phyloP scores from a whole-genome alignment of 1,140 invertebrate species.

The Daktulosphaira vitifoliae region DNA sequence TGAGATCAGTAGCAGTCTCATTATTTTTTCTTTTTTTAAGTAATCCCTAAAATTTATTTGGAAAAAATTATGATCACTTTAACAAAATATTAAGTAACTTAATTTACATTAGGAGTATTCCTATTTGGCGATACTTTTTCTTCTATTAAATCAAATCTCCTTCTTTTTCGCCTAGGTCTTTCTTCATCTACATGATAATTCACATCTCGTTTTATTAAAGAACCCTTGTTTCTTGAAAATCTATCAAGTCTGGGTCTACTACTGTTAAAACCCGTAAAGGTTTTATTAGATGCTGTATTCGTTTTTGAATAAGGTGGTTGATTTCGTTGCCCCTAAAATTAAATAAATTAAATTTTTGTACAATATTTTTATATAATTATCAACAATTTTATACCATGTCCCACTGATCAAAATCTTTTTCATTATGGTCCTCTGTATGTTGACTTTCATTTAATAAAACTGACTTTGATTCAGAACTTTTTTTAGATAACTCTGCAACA shows the following conservation, averaged over 20 bases:
- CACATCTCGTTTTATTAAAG: constrained; percentile 21
- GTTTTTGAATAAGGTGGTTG: constrained; percentile 12
- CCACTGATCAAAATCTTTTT: constrained; percentile 24
- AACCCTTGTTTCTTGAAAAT: constrained; percentile 8
- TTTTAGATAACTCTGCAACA: neutral
- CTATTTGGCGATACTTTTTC: constrained; percentile 4
- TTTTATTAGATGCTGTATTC: neutral
- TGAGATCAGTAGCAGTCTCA: neutral
- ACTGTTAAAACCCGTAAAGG: constrained; percentile 17
- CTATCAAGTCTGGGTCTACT: neutral
- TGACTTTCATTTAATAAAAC: neutral
- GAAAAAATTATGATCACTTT: neutral
- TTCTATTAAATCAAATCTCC: constrained; percentile 17
- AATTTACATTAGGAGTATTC: constrained; percentile 23
- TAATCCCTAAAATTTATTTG: constrained; percentile 2
- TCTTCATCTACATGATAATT: constrained; percentile 10
- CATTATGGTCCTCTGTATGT: neutral
- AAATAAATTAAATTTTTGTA: neutral
- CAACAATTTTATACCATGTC: constrained; percentile 12
- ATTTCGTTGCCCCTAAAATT: neutral
- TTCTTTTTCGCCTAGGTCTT: constrained; percentile 23
- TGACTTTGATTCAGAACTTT: constrained; percentile 1
- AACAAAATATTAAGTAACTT: neutral
- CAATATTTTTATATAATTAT: neutral
- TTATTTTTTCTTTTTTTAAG: constrained; percentile 24